Conservation (phyloP, 2,888 invertebrate species). For the Mimachlamys varia region DNA sequence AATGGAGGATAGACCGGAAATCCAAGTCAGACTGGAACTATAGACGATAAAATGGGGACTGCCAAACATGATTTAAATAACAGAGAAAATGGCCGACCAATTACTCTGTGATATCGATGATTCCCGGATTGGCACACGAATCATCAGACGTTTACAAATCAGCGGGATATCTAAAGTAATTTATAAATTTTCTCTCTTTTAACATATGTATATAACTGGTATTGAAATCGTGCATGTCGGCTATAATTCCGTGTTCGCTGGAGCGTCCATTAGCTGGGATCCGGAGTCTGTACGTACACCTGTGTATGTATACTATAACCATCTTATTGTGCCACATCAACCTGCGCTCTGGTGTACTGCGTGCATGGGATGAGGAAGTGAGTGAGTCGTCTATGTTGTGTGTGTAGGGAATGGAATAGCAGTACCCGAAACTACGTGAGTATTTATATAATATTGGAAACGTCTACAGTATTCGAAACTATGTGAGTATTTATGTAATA, state of each 20-base stretch:
- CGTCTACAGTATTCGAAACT: too few species aligned
- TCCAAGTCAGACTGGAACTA: background rate
- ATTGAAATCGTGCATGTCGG: background rate
- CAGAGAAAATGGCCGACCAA: constrained; percentile 28
- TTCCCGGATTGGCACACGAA: background rate
- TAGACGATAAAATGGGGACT: background rate
- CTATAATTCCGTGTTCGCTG: constrained; percentile 19
- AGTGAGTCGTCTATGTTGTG: background rate
- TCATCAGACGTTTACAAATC: constrained; percentile 1
- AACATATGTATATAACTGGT: constrained; percentile 23
- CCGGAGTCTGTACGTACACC: background rate
- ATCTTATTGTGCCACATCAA: background rate
- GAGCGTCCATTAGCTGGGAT: background rate
- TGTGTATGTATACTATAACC: background rate
- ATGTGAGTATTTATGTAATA: too few species aligned
- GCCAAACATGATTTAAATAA: constrained; percentile 2
- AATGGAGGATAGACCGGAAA: constrained; percentile 5
- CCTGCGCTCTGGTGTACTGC: background rate
- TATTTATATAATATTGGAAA: background rate
- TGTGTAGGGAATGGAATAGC: constrained; percentile 23
- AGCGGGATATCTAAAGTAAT: background rate
- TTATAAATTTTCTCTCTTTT: background rate
- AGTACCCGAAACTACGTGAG: background rate
- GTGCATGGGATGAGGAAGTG: background rate
- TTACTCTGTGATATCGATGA: constrained; percentile 16